Base-by-base conservation (phyloP, 1,140 invertebrate species). In the Drosophila arawakana region DNA sequence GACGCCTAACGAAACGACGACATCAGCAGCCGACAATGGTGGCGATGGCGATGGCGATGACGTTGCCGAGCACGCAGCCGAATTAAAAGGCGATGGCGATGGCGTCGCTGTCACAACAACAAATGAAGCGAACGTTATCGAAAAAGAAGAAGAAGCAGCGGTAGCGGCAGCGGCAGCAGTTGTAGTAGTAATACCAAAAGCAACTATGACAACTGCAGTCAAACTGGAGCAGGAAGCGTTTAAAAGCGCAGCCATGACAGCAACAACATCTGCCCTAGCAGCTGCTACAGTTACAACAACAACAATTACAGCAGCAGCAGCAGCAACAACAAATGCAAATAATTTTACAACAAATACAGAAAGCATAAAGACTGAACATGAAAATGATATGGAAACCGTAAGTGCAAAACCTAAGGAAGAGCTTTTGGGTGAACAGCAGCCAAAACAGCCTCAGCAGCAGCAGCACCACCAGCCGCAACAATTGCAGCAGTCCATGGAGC, bases 351-450 rank as follows among this genome's bases (percentile, higher is more conserved):
- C 65, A 47, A 30, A 49, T 35, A 60, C 58, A 57, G 77, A 76
- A 62, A 15, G 61, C 73, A 89, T 88, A 52, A 88, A 89, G 78
- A 89, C 84, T 89, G 84, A 89, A 65, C 55, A 37, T 18, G 58
- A 61, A 39, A 54, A 35, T 54, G 50, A 35, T 13, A 39, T 46
- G 49, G 61, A 65, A 74, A 63, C 43, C 18, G 47, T 30, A 68
- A 62, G 49, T 18, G 57, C 70, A 67, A 61, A 41, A 60, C 59
- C 68, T 21, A 70, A 74, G 62, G 65, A 41, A n/a, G 62, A 78
- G 47, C 52, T 61, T 60, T 30, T 70, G 60, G 47, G 59, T 13
- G 63, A 52, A 15, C 46, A 63, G 13, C 59, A 70, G 46, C 35
- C 35, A 21, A 21, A 21, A 21, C 18, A 21, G 37, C 50, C 1